These are phyloP conservation scores for Potorous gilbertii DNA, from an alignment of 2,797 vertebrate genomes.

Conservation along the genomic window DNA sequence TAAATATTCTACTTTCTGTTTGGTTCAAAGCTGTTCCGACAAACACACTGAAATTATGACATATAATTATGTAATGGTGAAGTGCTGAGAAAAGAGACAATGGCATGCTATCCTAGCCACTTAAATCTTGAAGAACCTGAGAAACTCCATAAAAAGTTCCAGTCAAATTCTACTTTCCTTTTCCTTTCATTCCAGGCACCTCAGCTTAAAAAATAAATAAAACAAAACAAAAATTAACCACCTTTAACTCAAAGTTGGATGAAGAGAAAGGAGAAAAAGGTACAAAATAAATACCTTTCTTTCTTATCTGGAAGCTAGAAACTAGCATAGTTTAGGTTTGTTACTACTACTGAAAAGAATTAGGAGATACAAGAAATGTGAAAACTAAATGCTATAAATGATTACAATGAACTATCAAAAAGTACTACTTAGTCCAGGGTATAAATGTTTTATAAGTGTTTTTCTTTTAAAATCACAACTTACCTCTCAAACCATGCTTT, in stretches of 20 bases:
- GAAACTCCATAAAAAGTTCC: slow-evolving; percentile 3
- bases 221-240: background rate
- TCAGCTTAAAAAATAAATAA: background rate
- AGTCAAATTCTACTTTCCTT: slow-evolving; percentile 2
- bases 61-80: slow-evolving; percentile 7
- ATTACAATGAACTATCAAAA: slow-evolving; percentile 36
- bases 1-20: too few species aligned
- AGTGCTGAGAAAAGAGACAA: slow-evolving; percentile 44
- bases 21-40: too few species aligned
- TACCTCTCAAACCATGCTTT: slow-evolving; percentile 97
- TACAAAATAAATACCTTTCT: slow-evolving; percentile 37
- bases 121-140: slow-evolving; percentile 55
- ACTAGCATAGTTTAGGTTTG: slow-evolving; percentile 22
- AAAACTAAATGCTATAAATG: slow-evolving; percentile 48
- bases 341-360: slow-evolving; percentile 7
- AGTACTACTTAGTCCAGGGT: slow-evolving; percentile 11
- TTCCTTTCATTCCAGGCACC: slow-evolving; percentile 8
- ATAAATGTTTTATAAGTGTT: background rate
- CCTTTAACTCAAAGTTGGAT: background rate
- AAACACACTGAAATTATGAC: too few species aligned
- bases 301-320: slow-evolving; percentile 13
- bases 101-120: slow-evolving; percentile 6
- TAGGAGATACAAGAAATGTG: slow-evolving; percentile 16
- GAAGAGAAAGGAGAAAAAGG: slow-evolving; percentile 40
- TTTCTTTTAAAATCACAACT: slow-evolving; percentile 54